Evolutionary conservation across 2,888 invertebrate species (phyloP), one percentile per base, ranked within the genome.

Genomic region (Arenicola marina): DNA sequence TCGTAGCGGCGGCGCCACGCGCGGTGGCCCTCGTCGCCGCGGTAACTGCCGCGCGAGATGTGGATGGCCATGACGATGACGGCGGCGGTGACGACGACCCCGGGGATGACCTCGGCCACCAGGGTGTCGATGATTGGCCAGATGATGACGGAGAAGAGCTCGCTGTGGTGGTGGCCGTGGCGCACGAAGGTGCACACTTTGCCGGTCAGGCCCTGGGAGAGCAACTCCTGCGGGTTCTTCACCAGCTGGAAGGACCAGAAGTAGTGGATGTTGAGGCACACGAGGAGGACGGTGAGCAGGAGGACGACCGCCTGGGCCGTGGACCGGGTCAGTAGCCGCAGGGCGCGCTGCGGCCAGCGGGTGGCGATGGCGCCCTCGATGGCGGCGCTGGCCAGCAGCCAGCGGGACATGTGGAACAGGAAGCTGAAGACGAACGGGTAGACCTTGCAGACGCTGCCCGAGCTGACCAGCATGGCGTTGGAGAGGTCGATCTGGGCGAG

Each of bases 171-270:
- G 33, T 68, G 64, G n/a, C 61, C 64, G 55, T 63, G 57, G 45
- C 59, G 59, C 24, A 56, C 58, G 57, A 67, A 68, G 11, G 68
- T 66, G 46, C 68, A 68, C 0, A 33, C 55, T 4, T 38, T 38
- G 38, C 18, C 38, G 11, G 38, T 18, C 38, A 18, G 38, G 38
- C 38, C 38, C n/a, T n/a, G n/a, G n/a, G n/a, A n/a, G n/a, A n/a
- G n/a, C n/a, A n/a, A n/a, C n/a, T n/a, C n/a, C n/a, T n/a, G n/a
- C n/a, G n/a, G n/a, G n/a, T n/a, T n/a, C n/a, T n/a, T 73, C 28
- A 74, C 71, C 11, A 79, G 66, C 3, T 79, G 79, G 31, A 72
- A 71, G 1, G 80, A 78, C 82, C 82, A 82, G 75, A 82, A 82
- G 68, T 73, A 78, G 65, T 81, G 79, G 34, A 79, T 75, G 65